phyloP scores from a whole-genome alignment of 1,140 invertebrate genomes.

The Agrypnia vestita region DNA sequence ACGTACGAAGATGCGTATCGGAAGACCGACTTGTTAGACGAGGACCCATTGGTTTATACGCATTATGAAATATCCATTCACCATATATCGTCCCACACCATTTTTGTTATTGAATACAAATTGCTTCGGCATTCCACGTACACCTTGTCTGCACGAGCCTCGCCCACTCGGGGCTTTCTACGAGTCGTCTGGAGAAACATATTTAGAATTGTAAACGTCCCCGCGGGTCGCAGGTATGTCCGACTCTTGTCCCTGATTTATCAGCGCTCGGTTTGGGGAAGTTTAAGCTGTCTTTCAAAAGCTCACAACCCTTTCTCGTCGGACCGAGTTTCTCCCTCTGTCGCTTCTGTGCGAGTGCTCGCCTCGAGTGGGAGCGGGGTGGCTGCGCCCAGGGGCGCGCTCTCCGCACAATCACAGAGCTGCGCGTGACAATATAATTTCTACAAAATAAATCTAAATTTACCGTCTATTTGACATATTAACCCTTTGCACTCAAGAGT shows the following conservation, averaged over 20 bases:
- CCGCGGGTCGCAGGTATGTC: background rate
- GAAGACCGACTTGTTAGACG: too few species aligned
- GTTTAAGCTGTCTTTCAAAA: conserved; percentile 30
- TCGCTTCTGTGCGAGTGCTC: conserved; percentile 30
- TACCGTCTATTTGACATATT: too few species aligned
- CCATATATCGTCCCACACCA: conserved; percentile 15
- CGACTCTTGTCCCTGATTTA: background rate
- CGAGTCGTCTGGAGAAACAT: conserved; percentile 10
- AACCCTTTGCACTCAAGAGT: too few species aligned
- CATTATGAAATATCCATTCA: conserved; percentile 18
- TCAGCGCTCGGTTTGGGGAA: conserved; percentile 22
- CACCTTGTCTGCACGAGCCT: conserved; percentile 15
- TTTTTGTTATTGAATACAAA: conserved; percentile 41
- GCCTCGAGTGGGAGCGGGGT: conserved; percentile 25
- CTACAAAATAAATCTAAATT: too few species aligned
- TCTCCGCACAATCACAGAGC: too few species aligned
- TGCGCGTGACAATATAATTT: too few species aligned
- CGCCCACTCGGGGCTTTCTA: conserved; percentile 18
- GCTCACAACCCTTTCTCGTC: conserved; percentile 23
- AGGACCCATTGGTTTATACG: background rate
- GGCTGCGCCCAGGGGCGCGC: too few species aligned
- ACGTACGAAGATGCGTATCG: too few species aligned
- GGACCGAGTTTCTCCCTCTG: background rate
- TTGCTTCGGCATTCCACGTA: conserved; percentile 14
- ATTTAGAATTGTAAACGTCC: background rate